Evolutionary conservation across 2,113 vertebrate species (phyloP), one percentile per base, ranked within the genome.

Genomic region (Lonchura striata): DNA sequence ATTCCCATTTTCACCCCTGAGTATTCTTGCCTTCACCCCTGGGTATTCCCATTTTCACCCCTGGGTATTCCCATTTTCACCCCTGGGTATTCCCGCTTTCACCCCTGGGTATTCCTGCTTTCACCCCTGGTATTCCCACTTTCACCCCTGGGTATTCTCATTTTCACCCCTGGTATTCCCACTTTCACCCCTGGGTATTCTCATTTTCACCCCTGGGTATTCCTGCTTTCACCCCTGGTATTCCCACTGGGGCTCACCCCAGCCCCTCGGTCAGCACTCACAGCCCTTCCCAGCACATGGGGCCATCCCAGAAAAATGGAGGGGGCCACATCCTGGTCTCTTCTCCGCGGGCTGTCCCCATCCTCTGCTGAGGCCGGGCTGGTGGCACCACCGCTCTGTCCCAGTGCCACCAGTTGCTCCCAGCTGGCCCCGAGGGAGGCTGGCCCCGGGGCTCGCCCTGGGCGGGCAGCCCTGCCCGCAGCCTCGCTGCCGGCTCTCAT

Each of bases 401-500:
- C 91, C 80, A 42, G 83, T 8, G 56, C 57, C 83, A 86, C 70
- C 86, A 53, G 57, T 82, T 81, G 42, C 88, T 92, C 15, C 15
- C 30, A 24, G 54, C 11, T 42, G 54, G 10, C 46, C 65, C 53
- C 0, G 1, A 28, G 57, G 44, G 37, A 33, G 1, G 19, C 24
- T 12, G 66, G 20, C 47, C 53, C 57, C 4, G 1, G 3, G 46
- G 46, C 42, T 35, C 1, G 2, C 42, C 63, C 49, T 39, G 71
- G 30, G 46, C 66, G 18, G 7, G 63, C 30, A 83, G 41, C 20
- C 33, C 54, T 54, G 47, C 70, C 65, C 37, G 54, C 65, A 28
- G 44, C 28, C 44, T 30, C 0, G 0, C 47, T 46, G 64, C 31
- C 0, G 2, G n/a, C 0, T 68, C 21, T 15, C 0, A 1, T 2